phyloP scores from a whole-genome alignment of 2,797 vertebrate genomes.

The Acrossocheilus wenchowensis region DNA sequence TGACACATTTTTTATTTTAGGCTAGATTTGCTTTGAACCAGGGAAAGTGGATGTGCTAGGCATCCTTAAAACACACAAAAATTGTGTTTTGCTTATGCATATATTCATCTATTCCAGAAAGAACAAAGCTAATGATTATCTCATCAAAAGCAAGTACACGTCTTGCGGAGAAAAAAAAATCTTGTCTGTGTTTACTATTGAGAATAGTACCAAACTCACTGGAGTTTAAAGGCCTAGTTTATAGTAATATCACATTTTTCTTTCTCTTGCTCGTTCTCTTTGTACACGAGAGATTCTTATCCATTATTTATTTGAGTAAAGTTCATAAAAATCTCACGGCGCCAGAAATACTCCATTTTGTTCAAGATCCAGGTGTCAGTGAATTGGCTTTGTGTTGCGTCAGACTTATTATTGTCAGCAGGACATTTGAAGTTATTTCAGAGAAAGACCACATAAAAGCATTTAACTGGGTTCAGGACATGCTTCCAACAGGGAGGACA shows the following conservation, averaged over 20 bases:
- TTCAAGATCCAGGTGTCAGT: constrained; percentile 29
- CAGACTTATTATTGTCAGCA: constrained; percentile 45
- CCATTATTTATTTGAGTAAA: constrained; percentile 35
- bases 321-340: constrained; percentile 9
- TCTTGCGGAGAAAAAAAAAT: background rate
- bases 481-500: background rate
- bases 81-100: constrained; percentile 1
- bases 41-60: constrained; percentile 1
- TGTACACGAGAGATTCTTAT: background rate
- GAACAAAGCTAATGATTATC: constrained; percentile 32
- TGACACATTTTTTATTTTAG: constrained; percentile 26
- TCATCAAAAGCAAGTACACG: constrained; percentile 25
- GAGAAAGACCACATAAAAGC: constrained; percentile 20
- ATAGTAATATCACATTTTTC: constrained; percentile 24
- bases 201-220: constrained; percentile 6
- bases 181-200: constrained; percentile 14
- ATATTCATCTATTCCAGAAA: constrained; percentile 19
- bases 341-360: constrained; percentile 19
- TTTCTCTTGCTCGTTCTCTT: background rate
- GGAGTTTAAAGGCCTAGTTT: constrained; percentile 19
- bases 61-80: background rate
- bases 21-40: constrained; percentile 9
- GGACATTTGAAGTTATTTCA: constrained; percentile 37
- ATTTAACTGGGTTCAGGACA: constrained; percentile 17
- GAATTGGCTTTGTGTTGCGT: constrained; percentile 40